phyloP scores from a whole-genome alignment of 2,797 vertebrate species.

The Coregonus ussuriensis region DNA sequence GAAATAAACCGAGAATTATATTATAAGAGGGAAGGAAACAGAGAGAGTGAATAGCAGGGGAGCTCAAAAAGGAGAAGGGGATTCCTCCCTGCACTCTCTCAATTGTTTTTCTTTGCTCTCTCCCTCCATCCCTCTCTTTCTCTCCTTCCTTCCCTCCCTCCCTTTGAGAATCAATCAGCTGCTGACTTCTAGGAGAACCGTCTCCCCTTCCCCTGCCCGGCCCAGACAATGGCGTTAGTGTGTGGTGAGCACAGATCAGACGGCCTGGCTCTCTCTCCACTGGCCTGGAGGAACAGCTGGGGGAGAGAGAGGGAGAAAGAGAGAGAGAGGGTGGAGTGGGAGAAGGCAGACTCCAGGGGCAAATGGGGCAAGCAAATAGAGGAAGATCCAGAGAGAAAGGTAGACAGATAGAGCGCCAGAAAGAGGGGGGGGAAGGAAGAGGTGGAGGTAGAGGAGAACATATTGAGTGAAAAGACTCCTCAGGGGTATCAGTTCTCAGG shows the following conservation, averaged over 20 bases:
- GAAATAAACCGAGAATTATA: no score
- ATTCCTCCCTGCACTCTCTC: neutral
- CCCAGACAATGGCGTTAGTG: slow-evolving; percentile 55
- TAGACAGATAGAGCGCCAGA: neutral
- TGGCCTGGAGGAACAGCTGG: slow-evolving; percentile 46
- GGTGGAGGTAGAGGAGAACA: neutral
- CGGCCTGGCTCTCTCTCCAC: slow-evolving; percentile 32
- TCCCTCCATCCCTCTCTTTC: no score
- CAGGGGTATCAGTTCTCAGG: neutral
- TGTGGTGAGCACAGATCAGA: slow-evolving; percentile 35
- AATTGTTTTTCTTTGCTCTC: slow-evolving; percentile 1
- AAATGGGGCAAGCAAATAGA: slow-evolving; percentile 11
- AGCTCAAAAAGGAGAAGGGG: slow-evolving; percentile 11
- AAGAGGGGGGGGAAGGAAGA: slow-evolving; percentile 7
- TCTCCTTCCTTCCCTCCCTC: neutral
- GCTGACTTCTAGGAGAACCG: slow-evolving; percentile 31
- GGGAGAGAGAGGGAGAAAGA: slow-evolving; percentile 22
- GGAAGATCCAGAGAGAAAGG: neutral
- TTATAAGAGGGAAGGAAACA: neutral
- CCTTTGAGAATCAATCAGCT: slow-evolving; percentile 47
- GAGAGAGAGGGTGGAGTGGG: neutral
- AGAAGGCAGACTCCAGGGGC: slow-evolving; percentile 3
- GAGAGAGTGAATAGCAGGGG: slow-evolving; percentile 8
- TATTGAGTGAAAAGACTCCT: neutral
- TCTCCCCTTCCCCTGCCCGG: slow-evolving; percentile 10